phyloP scores from a whole-genome alignment of 2,888 invertebrate genomes.

The Geophilus truncorum region DNA sequence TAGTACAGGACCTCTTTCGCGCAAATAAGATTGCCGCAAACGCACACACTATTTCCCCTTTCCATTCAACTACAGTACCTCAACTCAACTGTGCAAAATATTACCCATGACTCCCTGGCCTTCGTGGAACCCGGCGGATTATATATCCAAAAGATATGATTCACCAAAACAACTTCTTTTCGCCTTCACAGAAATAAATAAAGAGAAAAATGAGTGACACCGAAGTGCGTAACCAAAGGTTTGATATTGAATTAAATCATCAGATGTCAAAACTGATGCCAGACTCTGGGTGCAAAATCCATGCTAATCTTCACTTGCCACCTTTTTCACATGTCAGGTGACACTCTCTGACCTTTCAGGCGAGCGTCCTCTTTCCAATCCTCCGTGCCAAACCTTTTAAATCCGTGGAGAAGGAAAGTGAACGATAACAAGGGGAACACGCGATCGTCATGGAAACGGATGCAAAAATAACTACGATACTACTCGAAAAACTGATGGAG shows the following conservation, averaged over 20 bases:
- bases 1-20: background rate
- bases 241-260: background rate
- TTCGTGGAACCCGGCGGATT: background rate
- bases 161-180: background rate
- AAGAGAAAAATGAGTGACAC: background rate
- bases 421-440: constrained; percentile 14
- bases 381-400: background rate
- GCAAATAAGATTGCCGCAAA: constrained; percentile 1
- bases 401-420: background rate
- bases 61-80: background rate
- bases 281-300: background rate
- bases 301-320: background rate
- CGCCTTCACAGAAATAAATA: background rate
- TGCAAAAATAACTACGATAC: background rate
- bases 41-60: background rate
- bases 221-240: background rate
- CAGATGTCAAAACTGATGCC: background rate
- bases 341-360: background rate
- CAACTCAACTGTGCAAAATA: background rate
- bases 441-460: background rate
- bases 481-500: background rate
- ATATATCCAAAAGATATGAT: background rate
- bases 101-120: background rate
- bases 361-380: background rate
- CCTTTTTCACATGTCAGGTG: background rate